Evolutionary conservation across 2,888 invertebrate genomes (phyloP).

Genomic region (Chloroclysta siterata): DNA sequence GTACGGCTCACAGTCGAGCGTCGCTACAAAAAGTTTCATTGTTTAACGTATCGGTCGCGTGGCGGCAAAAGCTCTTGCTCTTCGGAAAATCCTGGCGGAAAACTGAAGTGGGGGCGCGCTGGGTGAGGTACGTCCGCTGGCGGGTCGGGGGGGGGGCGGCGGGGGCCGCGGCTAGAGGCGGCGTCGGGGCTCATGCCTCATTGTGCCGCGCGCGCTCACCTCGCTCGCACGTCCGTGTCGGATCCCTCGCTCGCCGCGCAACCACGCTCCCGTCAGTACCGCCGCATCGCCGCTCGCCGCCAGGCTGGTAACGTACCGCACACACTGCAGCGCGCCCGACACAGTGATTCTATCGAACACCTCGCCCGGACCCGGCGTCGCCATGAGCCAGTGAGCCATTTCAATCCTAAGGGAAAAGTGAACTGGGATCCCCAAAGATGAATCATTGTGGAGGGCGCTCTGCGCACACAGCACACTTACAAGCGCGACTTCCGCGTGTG

Average conservation of each 20-base stretch:
- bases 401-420: slow-evolving; percentile 11
- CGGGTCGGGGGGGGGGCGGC: slow-evolving; percentile 37
- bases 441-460: slow-evolving; percentile 16
- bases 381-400: background rate
- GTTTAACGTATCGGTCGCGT: too few species aligned
- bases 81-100: slow-evolving; percentile 31
- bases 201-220: slow-evolving; percentile 67
- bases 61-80: slow-evolving; percentile 24
- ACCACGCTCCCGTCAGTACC: slow-evolving; percentile 55
- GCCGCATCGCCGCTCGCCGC: slow-evolving; percentile 26
- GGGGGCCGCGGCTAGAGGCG: slow-evolving; percentile 43
- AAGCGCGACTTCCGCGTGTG: slow-evolving; percentile 1
- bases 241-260: slow-evolving; percentile 52
- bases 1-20: too few species aligned
- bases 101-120: slow-evolving; percentile 33
- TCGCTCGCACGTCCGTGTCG: slow-evolving; percentile 70
- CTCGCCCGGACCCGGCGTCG: background rate
- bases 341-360: slow-evolving; percentile 4
- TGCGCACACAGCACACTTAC: background rate
- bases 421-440: background rate
- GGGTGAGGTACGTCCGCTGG: slow-evolving; percentile 38
- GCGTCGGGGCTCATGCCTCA: slow-evolving; percentile 46
- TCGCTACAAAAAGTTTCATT: too few species aligned
- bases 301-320: slow-evolving; percentile 71
- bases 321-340: slow-evolving; percentile 40